Evolutionary conservation across 2,797 vertebrate species (phyloP), one percentile per base, ranked within the genome.

Genomic region (Pyrocephalus nanus): DNA sequence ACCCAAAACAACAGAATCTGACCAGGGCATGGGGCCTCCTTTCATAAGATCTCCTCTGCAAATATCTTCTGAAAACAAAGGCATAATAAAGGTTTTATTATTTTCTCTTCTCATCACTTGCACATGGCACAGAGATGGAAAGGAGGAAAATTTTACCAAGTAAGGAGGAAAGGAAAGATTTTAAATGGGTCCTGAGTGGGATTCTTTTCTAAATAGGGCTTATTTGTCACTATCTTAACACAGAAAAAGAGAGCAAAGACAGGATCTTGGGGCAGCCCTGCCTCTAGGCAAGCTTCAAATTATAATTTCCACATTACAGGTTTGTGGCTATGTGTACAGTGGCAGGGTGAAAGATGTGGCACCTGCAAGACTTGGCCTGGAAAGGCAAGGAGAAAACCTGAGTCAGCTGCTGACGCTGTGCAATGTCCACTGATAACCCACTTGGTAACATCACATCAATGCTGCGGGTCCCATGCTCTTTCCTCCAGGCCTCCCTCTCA

Each of bases 91-190:
- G 32, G 66, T 88, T n/a, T 29, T 75, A 34, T 79, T 82, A 36
- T 88, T 88, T 94, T 90, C 83, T 73, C 48, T 71, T 95, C 80
- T 77, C 42, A 55, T 91, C 61, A 32, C 47, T 79, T 64, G n/a
- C 19, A 80, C 19, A 18, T 34, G 48, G 29, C 64, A 60, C 51
- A 79, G 86, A 65, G 48, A 48, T 9, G 43, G 57, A 89, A 88
- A 82, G 64, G 51, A 92, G 67, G 61, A 90, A 88, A 27, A 73
- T 67, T 71, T 75, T 88, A 58, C 22, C 19, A 74, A 87, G 47
- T 58, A 64, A 86, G 60, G 47, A 78, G 71, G 42, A 92, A 92
- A 91, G 16, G n/a, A 84, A 90, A 80, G n/a, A 57, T 93, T 94
- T 86, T 61, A 88, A 58, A 27, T 85, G 17, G 18, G 19, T 88